phyloP scores from a whole-genome alignment of 2,797 vertebrate genomes.

The Manis pentadactyla region DNA sequence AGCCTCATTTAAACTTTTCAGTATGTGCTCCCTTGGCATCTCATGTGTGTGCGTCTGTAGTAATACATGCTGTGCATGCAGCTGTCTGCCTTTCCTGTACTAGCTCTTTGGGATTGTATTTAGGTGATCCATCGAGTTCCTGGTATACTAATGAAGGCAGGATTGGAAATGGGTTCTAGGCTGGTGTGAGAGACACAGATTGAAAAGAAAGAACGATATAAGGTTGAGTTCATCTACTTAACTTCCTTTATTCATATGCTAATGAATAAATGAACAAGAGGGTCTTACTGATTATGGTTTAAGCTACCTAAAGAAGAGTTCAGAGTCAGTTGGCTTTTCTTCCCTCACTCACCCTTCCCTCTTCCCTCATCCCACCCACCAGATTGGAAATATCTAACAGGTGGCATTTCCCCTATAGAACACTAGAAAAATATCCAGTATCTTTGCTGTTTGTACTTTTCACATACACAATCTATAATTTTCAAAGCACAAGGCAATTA shows the following conservation, averaged over 20 bases:
- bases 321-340: neutral
- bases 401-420: neutral
- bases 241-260: neutral
- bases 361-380: no score
- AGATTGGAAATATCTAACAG: neutral
- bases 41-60: neutral
- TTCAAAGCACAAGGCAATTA: neutral
- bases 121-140: neutral
- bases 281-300: neutral
- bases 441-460: neutral
- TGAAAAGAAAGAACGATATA: neutral
- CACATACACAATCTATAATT: neutral
- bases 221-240: neutral
- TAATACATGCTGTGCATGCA: neutral
- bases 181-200: neutral
- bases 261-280: neutral
- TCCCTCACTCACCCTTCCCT: neutral
- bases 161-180: neutral
- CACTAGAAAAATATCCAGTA: neutral
- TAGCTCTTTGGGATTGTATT: neutral
- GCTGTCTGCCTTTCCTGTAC: neutral
- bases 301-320: neutral
- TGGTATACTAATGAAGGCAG: neutral
- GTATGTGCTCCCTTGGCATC: neutral
- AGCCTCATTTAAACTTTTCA: neutral